Evolutionary conservation across 2,797 vertebrate species (phyloP), one percentile per base, ranked within the genome.

Genomic region (Enoplosus armatus): DNA sequence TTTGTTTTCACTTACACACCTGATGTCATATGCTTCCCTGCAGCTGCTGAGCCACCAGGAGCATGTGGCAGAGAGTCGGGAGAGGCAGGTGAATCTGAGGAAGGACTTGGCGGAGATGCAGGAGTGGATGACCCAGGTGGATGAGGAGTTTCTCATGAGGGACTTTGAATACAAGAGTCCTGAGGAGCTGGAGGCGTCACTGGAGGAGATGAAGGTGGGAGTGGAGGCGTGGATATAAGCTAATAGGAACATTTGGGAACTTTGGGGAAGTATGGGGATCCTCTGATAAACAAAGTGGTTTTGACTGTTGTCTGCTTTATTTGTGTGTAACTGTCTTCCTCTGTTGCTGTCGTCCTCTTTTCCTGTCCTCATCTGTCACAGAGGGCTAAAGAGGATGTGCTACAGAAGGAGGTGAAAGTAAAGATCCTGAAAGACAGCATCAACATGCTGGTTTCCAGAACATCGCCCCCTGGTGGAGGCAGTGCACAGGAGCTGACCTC

Each of bases 51-150:
- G 91, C 90, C 96, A 96, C 41, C 97, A 97, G 90, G 96, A 95
- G 39, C 92, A 90, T 14, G 90, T 97, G 87, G 94, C 94, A 27
- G 98, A 99, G 91, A 96, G 92, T 88, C 97, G 96, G 83, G 98
- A 99, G 92, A 97, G 95, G 93, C 95, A 96, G 83, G 88, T 95
- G 90, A 99, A 99, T 93, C 90, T 99, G 87, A 97, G 95, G 93
- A 99, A 99, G 87, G 98, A 99, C 92, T 93, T 99, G 95, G 95
- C 95, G 3, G 98, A 99, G 95, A 99, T 99, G 98, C 97, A 97
- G 90, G 98, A 99, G 75, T 99, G 98, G 98, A 97, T 99, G 96
- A 83, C 94, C 5, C 98, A 99, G 91, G 98, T 97, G 4, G 98
- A 99, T 63, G 98, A 99, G 70, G 98, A 99, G 60, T 97, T 98